Percentiles rank a stretch among this genome's conserved stretches.
phyloP scores from a whole-genome alignment of 2,888 invertebrate genomes.

The Synergus umbraculus region DNA sequence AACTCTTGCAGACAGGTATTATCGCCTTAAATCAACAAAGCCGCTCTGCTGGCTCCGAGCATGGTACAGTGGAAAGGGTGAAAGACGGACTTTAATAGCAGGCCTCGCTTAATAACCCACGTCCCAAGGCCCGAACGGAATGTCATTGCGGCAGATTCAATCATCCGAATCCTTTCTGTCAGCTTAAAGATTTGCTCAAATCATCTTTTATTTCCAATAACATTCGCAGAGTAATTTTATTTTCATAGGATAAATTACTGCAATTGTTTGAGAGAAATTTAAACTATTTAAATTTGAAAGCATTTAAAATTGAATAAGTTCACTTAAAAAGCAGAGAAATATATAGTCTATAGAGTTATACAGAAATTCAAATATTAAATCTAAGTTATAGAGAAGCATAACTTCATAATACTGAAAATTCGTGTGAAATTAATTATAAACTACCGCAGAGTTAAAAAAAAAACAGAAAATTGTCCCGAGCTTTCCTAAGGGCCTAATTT shows the following conservation, averaged over 20 bases:
- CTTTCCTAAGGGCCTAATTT: not conserved
- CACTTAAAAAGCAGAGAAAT: not conserved
- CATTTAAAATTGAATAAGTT: not conserved
- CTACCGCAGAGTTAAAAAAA: not conserved
- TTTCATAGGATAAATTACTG: too few species aligned
- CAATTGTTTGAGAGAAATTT: too few species aligned
- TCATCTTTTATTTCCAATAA: conserved; percentile 1
- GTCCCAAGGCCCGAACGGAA: conserved; percentile 69
- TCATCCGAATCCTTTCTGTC: conserved; percentile 66
- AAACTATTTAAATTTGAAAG: not conserved
- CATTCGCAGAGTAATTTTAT: not conserved
- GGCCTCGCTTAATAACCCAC: conserved; percentile 74
- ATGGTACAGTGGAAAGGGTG: conserved; percentile 51
- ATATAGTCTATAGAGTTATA: too few species aligned
- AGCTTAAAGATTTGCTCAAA: conserved; percentile 42
- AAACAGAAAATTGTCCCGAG: not conserved
- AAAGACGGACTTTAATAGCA: conserved; percentile 71
- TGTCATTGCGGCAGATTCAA: conserved; percentile 75
- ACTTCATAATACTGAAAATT: too few species aligned
- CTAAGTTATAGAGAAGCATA: too few species aligned
- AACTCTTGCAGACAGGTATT: conserved; percentile 70
- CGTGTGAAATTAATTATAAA: not conserved
- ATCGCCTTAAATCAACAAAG: conserved; percentile 75
- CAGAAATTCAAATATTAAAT: too few species aligned
- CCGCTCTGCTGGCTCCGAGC: conserved; percentile 61